Conservation (phyloP, 2,888 invertebrate genomes). For the Eremobia ochroleuca region DNA sequence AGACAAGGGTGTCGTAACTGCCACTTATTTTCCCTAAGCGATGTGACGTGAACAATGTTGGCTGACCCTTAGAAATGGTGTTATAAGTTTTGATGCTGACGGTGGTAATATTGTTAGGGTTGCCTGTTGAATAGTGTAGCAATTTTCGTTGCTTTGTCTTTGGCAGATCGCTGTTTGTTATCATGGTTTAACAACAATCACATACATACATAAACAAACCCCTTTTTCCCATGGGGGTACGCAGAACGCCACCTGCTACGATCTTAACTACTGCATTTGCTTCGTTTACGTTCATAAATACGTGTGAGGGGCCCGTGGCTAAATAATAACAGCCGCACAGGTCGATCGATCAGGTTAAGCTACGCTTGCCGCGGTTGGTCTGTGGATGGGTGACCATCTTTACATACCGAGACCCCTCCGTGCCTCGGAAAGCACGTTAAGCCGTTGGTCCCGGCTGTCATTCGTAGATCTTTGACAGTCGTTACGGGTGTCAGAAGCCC, state of each 20-base stretch:
- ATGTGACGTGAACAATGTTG: conserved; percentile 9
- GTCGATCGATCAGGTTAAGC: too few relatives aligned
- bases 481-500: too few relatives aligned
- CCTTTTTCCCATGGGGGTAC: background rate
- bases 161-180: background rate
- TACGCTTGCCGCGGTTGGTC: too few relatives aligned
- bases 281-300: too few relatives aligned
- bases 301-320: too few relatives aligned
- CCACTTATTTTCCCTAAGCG: conserved; percentile 4
- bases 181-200: background rate
- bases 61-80: conserved; percentile 5
- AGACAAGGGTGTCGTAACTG: background rate
- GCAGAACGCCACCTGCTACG: background rate
- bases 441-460: too few relatives aligned
- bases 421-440: too few relatives aligned
- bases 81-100: conserved; percentile 29
- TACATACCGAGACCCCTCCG: too few relatives aligned
- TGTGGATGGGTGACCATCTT: too few relatives aligned
- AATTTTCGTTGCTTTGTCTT: conserved; percentile 13
- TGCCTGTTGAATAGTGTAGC: background rate
- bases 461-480: too few relatives aligned
- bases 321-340: too few relatives aligned
- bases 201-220: background rate
- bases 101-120: conserved; percentile 21
- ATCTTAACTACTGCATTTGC: too few relatives aligned